Evolutionary conservation across 1,140 invertebrate species (phyloP), one percentile per base, ranked within the genome.

Genomic region (Galleria mellonella): DNA sequence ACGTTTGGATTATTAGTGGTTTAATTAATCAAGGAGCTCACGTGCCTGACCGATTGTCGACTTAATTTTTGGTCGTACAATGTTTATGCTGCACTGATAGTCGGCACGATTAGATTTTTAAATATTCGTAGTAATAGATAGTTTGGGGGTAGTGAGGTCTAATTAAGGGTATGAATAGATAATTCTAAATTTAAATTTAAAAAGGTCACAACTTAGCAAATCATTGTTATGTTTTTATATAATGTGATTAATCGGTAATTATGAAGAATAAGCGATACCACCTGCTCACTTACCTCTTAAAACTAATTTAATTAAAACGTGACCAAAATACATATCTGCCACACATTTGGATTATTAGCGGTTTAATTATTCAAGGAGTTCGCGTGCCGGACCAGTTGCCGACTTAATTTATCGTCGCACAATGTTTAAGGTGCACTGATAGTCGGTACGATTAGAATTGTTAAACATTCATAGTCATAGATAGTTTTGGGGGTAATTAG

Each of bases 61-160:
- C 9, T n/a, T 10, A n/a, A n/a, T n/a, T n/a, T n/a, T n/a, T n/a
- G n/a, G 4, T 35, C 13, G 32, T n/a, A 14, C 32, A 14, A 14
- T 12, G 15, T 35, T 14, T 35, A 14, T 9, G 32, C 4, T 12
- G 9, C 33, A 30, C 47, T 33, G 52, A 51, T 33, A 28, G 10
- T 38, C 12, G 27, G 28, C 44, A 31, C 43, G 48, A 68, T 72
- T 68, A 68, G 59, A 66, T 63, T 66, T 66, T n/a, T n/a, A n/a
- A n/a, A n/a, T n/a, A n/a, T n/a, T n/a, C n/a, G n/a, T n/a, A n/a
- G n/a, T n/a, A n/a, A n/a, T n/a, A n/a, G n/a, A n/a, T n/a, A n/a
- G n/a, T n/a, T n/a, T n/a, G n/a, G n/a, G n/a, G n/a, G n/a, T n/a
- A n/a, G n/a, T n/a, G n/a, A n/a, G n/a, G n/a, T n/a, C n/a, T n/a